Percentiles rank a stretch among this genome's conserved stretches.
phyloP scores from a whole-genome alignment of 2,888 invertebrate genomes.

The Yponomeuta malinellus region DNA sequence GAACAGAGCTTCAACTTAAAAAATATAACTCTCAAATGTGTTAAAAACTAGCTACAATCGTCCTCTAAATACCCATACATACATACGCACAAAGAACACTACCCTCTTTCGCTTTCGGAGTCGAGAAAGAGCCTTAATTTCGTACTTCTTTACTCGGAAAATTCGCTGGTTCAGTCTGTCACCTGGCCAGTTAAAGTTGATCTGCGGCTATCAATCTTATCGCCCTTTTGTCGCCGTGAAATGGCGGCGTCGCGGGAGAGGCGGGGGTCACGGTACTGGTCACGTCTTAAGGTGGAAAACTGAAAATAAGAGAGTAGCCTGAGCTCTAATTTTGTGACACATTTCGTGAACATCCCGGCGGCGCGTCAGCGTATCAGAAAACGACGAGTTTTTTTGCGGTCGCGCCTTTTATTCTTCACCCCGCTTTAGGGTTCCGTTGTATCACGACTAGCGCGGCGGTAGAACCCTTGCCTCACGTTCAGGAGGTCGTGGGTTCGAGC shows the following conservation, averaged over 20 bases:
- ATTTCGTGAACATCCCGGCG: neutral
- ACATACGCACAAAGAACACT: neutral
- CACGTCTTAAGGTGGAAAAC: conserved; percentile 33
- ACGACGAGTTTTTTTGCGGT: neutral
- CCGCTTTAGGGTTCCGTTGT: neutral
- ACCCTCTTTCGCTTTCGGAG: neutral
- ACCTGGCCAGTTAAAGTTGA: conserved; percentile 38
- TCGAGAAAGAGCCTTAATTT: conserved; percentile 30
- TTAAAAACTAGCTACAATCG: too few relatives aligned
- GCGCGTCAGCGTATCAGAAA: conserved; percentile 2
- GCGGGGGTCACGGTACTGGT: neutral
- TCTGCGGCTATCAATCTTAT: conserved; percentile 24
- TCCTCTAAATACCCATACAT: neutral
- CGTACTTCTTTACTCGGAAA: conserved; percentile 38
- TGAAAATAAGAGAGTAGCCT: conserved; percentile 54
- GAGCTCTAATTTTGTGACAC: conserved; percentile 50
- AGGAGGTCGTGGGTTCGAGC: too few relatives aligned
- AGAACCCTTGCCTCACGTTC: too few relatives aligned
- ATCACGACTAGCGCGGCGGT: too few relatives aligned
- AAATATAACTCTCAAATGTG: too few relatives aligned
- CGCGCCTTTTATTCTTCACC: neutral
- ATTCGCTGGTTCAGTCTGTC: conserved; percentile 46
- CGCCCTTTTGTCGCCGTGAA: conserved; percentile 14
- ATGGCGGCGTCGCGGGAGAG: neutral
- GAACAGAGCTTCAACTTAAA: too few relatives aligned